Conservation (phyloP, 2,888 invertebrate species). For the Acleris cristana region DNA sequence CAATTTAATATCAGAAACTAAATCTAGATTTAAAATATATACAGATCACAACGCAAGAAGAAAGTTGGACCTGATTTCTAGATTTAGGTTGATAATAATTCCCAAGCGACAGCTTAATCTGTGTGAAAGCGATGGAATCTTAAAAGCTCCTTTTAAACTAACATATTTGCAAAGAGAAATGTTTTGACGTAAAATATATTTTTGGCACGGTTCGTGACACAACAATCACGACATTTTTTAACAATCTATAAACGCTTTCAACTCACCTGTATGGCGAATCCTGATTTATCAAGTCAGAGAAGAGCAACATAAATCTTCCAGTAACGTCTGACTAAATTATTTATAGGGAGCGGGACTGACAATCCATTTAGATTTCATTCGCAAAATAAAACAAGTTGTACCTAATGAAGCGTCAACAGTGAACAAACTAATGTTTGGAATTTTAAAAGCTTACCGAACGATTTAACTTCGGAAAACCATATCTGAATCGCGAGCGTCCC, state of each 20-base stretch:
- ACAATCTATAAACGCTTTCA: slow-evolving; percentile 59
- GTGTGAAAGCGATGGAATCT: slow-evolving; percentile 29
- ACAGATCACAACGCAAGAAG: slow-evolving; percentile 17
- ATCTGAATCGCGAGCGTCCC: slow-evolving; percentile 39
- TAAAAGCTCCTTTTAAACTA: slow-evolving; percentile 35
- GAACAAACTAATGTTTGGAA: slow-evolving; percentile 55
- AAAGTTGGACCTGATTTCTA: slow-evolving; percentile 21
- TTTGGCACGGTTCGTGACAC: slow-evolving; percentile 60
- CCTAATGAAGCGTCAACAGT: slow-evolving; percentile 67
- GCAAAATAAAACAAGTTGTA: slow-evolving; percentile 59
- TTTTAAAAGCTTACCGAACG: slow-evolving; percentile 38
- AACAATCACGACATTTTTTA: slow-evolving; percentile 62
- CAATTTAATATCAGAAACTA: not conserved
- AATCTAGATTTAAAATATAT: slow-evolving; percentile 10
- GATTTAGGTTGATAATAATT: slow-evolving; percentile 36
- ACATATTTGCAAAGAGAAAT: slow-evolving; percentile 34
- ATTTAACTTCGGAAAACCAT: slow-evolving; percentile 37
- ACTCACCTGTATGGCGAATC: slow-evolving; percentile 47
- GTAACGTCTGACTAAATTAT: slow-evolving; percentile 64
- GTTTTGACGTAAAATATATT: slow-evolving; percentile 41
- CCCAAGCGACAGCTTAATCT: slow-evolving; percentile 25
- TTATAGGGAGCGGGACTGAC: slow-evolving; percentile 60
- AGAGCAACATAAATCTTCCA: slow-evolving; percentile 63
- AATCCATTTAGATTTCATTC: slow-evolving; percentile 65
- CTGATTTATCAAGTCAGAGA: slow-evolving; percentile 65